Evolutionary conservation across 2,797 vertebrate genomes (phyloP).

Genomic region (Prunella strophiata): DNA sequence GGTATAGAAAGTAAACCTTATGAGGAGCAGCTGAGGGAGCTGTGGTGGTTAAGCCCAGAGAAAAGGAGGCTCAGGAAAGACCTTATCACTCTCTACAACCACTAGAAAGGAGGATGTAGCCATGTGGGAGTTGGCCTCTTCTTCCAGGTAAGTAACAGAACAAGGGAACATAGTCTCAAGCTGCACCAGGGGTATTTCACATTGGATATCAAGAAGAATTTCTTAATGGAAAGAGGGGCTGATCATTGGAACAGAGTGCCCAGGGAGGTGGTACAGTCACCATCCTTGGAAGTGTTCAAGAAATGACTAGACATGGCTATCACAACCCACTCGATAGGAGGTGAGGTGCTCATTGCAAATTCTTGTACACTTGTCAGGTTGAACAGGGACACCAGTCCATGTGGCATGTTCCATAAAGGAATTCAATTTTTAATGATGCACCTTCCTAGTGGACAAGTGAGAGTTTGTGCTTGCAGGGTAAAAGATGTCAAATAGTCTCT

Average conservation of each 20-base stretch:
- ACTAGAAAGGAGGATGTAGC: background rate
- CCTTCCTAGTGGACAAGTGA: background rate
- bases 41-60: background rate
- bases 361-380: background rate
- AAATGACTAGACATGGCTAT: background rate
- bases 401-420: background rate
- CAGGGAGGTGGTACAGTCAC: background rate
- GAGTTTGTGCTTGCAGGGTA: background rate
- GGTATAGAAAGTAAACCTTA: background rate
- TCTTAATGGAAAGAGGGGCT: background rate
- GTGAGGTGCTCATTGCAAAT: accelerated
- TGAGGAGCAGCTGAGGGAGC: background rate
- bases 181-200: accelerated
- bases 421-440: background rate
- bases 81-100: background rate
- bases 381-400: background rate
- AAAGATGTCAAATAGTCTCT: background rate
- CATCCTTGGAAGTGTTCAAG: background rate
- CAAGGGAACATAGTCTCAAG: background rate
- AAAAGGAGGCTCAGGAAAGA: background rate
- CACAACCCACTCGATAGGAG: accelerated
- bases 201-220: background rate
- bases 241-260: background rate
- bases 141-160: background rate
- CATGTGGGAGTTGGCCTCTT: background rate